Evolutionary conservation across 2,888 invertebrate genomes (phyloP).

Genomic region (Unio pictorum): DNA sequence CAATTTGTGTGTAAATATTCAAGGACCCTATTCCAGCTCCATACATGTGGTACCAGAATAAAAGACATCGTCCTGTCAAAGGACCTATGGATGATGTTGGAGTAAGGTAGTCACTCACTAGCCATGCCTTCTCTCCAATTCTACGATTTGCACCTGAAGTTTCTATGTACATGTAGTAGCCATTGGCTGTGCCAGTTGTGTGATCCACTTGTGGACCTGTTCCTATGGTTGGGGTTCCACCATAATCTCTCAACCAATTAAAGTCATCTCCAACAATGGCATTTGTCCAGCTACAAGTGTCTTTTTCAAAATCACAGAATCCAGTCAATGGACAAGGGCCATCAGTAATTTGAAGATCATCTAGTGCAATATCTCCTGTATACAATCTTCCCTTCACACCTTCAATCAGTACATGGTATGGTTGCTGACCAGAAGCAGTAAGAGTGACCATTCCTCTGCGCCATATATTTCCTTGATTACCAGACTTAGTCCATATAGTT

Average conservation of each 20-base stretch:
- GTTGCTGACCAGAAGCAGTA: conserved; percentile 12
- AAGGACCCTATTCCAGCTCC: conserved; percentile 59
- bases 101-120: conserved; percentile 54
- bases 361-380: conserved; percentile 67
- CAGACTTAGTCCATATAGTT: conserved; percentile 45
- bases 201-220: conserved; percentile 63
- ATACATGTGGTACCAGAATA: conserved; percentile 64
- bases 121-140: conserved; percentile 75
- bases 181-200: conserved; percentile 45
- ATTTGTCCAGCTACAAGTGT: conserved; percentile 64
- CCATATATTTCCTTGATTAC: conserved; percentile 62
- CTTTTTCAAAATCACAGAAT: conserved; percentile 69
- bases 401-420: conserved; percentile 46
- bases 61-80: conserved; percentile 46
- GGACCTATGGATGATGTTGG: conserved; percentile 17
- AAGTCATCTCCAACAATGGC: conserved; percentile 55
- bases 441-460: conserved; percentile 43
- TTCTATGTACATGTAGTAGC: conserved; percentile 67
- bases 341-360: conserved; percentile 54
- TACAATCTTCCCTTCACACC: conserved; percentile 49
- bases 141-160: conserved; percentile 73
- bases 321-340: conserved; percentile 52
- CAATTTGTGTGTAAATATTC: conserved; percentile 56
- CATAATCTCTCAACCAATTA: conserved; percentile 64
- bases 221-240: conserved; percentile 48